Evolutionary conservation across 2,797 vertebrate genomes (phyloP).

Genomic region (Platalea minor): DNA sequence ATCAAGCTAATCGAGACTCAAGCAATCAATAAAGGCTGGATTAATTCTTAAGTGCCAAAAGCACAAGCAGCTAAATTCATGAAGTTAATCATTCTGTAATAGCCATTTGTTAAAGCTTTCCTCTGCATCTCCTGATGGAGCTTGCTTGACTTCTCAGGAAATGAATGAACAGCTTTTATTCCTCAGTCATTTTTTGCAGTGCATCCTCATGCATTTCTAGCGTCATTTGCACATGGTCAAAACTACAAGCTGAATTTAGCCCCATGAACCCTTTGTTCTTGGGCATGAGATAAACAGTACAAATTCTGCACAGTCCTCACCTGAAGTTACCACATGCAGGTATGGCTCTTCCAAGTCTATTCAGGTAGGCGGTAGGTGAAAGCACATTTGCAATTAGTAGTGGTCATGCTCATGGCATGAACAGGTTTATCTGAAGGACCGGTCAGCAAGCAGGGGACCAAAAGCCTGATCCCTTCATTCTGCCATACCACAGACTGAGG

Average conservation of each 20-base stretch:
- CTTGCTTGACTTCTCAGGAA: not conserved
- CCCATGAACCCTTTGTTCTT: not conserved
- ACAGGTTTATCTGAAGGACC: not conserved
- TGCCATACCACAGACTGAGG: not conserved
- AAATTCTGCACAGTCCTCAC: not conserved
- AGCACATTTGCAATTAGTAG: not conserved
- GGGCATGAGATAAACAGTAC: not conserved
- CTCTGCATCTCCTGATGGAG: not conserved
- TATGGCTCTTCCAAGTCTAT: not conserved
- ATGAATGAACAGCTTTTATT: not conserved
- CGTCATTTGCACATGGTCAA: not conserved
- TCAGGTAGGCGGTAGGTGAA: not conserved
- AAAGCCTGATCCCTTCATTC: not conserved
- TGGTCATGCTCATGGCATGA: not conserved
- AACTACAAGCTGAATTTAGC: not conserved
- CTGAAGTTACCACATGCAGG: not conserved
- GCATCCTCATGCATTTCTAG: not conserved
- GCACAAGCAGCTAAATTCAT: not conserved
- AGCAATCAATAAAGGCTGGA: not conserved
- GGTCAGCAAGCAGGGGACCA: not conserved
- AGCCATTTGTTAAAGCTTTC: not conserved
- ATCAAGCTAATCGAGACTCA: not conserved
- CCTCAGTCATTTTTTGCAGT: not conserved
- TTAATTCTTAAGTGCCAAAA: slow-evolving; percentile 17
- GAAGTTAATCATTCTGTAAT: not conserved